phyloP scores from a whole-genome alignment of 2,113 vertebrate genomes.

The Sander lucioperca region DNA sequence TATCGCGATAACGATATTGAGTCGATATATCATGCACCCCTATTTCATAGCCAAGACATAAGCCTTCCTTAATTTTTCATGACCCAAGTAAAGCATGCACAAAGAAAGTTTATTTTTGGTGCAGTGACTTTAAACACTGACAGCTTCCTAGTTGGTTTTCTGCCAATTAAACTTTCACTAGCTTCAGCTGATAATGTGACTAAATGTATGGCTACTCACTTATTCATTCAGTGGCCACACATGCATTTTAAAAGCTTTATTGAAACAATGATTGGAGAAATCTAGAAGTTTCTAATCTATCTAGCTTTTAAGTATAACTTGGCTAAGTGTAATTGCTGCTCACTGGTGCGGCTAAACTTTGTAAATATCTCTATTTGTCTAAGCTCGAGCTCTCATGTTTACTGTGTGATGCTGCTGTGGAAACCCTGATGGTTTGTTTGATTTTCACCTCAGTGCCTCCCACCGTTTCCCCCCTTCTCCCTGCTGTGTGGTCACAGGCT shows the following conservation, averaged over 20 bases:
- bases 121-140: not conserved
- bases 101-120: not conserved
- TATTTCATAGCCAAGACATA: constrained; percentile 5
- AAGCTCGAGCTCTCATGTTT: constrained; percentile 50
- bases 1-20: too few species aligned
- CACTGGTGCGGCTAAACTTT: constrained; percentile 42
- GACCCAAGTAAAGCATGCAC: not conserved
- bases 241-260: constrained; percentile 11
- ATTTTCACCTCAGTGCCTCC: constrained; percentile 69
- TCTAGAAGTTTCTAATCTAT: not conserved
- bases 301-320: constrained; percentile 8
- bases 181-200: not conserved
- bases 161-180: not conserved
- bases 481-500: constrained; percentile 59
- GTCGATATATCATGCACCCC: too few species aligned
- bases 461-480: not conserved
- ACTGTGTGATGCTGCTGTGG: constrained; percentile 67
- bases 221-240: constrained; percentile 2
- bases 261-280: not conserved
- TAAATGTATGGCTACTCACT: not conserved
- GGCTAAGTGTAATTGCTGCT: constrained; percentile 25
- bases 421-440: constrained; percentile 75
- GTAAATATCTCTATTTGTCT: constrained; percentile 65
- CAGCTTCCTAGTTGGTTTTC: not conserved
- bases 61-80: not conserved